phyloP scores from a whole-genome alignment of 2,888 invertebrate genomes.

The Pterobdella sp. region DNA sequence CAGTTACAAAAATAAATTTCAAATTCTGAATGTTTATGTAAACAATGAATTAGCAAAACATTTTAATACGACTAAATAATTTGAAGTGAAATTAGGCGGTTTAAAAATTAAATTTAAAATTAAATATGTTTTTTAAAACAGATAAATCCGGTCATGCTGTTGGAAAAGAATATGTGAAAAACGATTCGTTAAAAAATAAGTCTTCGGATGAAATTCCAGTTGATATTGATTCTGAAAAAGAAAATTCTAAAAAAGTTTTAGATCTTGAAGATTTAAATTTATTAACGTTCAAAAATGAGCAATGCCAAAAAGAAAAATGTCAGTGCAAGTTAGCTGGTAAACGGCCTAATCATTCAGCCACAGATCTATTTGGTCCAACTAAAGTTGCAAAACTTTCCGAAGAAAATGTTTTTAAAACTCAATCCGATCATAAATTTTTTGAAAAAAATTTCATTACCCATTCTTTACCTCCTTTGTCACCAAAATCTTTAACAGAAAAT shows the following conservation, averaged over 20 bases:
- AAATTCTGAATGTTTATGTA: neutral
- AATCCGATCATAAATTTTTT: neutral
- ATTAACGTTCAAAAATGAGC: slow-evolving; percentile 13
- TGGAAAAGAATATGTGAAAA: neutral
- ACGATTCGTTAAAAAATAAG: neutral
- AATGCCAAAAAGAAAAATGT: slow-evolving; percentile 7
- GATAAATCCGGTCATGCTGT: neutral
- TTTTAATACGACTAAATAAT: neutral
- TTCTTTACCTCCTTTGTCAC: neutral
- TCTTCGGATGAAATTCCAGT: neutral
- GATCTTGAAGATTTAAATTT: neutral
- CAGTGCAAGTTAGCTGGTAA: slow-evolving; percentile 1
- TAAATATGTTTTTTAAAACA: neutral
- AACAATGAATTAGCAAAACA: slow-evolving; percentile 1
- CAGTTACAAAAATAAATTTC: neutral
- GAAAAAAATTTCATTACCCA: neutral
- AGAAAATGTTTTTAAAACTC: neutral
- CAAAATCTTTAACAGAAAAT: neutral
- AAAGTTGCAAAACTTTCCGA: neutral
- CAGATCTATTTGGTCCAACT: neutral
- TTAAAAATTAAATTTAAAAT: neutral
- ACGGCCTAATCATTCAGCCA: neutral
- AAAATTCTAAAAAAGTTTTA: neutral
- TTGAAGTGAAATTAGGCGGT: neutral
- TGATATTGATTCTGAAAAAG: neutral